A percentile compares a stretch with the other conserved stretches of the same genome.
Conservation (phyloP, 2,888 invertebrate genomes). For the Drosophila rubida region DNA sequence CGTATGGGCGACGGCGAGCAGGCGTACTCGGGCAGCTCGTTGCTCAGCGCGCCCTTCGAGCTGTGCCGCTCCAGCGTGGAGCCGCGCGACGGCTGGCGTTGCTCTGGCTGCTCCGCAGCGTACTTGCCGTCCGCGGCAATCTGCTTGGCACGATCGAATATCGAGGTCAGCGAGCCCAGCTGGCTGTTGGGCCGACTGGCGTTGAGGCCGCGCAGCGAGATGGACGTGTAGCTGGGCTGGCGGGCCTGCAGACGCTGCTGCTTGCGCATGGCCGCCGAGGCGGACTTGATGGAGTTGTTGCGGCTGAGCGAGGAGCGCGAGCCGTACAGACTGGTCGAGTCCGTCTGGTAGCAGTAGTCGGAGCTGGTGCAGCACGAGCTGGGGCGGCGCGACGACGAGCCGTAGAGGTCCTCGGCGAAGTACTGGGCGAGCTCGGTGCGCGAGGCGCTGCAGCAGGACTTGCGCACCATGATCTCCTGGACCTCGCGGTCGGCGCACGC, state of each 20-base stretch:
- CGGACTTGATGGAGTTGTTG: conserved; percentile 84
- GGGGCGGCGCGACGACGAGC: conserved; percentile 81
- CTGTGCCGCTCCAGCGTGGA: conserved; percentile 82
- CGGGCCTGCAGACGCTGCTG: conserved; percentile 81
- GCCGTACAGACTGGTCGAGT: conserved; percentile 84
- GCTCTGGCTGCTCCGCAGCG: conserved; percentile 18
- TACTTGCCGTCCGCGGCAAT: conserved; percentile 55
- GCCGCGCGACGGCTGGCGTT: conserved; percentile 55
- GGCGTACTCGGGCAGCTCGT: conserved; percentile 84
- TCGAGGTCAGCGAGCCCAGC: conserved; percentile 83
- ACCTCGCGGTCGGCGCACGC: conserved; percentile 83
- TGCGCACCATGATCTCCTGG: conserved; percentile 83
- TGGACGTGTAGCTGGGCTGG: conserved; percentile 83
- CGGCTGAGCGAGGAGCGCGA: conserved; percentile 84
- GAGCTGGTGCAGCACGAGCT: conserved; percentile 85
- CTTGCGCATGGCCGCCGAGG: conserved; percentile 81
- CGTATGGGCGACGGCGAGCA: conserved; percentile 85
- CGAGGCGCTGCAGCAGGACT: conserved; percentile 81
- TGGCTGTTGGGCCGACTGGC: conserved; percentile 82
- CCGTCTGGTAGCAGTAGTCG: conserved; percentile 85
- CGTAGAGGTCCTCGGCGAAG: conserved; percentile 84
- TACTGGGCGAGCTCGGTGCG: conserved; percentile 84
- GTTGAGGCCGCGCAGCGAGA: conserved; percentile 83
- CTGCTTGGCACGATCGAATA: conserved; percentile 83
- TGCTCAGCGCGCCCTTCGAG: conserved; percentile 82